Evolutionary conservation across 1,140 invertebrate genomes (phyloP), one percentile per base, ranked within the genome.

Genomic region (Aphaenogaster ashmeadi): DNA sequence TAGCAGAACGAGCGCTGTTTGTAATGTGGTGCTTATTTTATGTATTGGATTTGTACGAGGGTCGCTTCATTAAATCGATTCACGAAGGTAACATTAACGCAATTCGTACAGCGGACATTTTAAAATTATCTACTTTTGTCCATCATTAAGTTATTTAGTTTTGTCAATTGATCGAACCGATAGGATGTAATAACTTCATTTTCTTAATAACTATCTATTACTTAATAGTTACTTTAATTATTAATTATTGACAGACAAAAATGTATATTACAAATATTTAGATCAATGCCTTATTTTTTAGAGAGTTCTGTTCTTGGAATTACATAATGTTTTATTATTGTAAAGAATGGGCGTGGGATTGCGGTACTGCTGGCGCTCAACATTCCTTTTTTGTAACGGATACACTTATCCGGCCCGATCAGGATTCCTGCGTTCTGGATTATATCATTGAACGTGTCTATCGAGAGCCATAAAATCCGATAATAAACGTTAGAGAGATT

Each of bases 381-480:
- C 5, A 64, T 52, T 50, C 33, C 44, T 41, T 44, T 71, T 71
- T 44, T 21, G 5, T 71, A 44, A 54, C 47, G n/a, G 5, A 54
- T 15, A 8, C 60, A 58, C 33, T 60, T 74, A 47, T 44, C 41
- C 18, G 11, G 11, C 18, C 27, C 67, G 54, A 60, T 83, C 52
- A 52, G 47, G 56, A 62, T 84, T 84, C 41, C n/a, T 36, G 41
- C 54, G 5, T 52, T 60, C 58, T 66, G 47, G 27, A 86, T 86
- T 77, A 78, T 33, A 78, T 78, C 52, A 69, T 80, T 18, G 36
- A 80, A 69, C 21, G 36, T 36, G 50, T 80, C 56, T 47, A 80
- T 80, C 52, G 27, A 67, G 21, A 36, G 27, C 41, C n/a, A 38
- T 87, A 87, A 87, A 81, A 87, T 87, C 52, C 62, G 11, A 80